These are phyloP conservation scores for Uropsilus gracilis DNA, from an alignment of 2,113 vertebrate species.

Conservation along the genomic window DNA sequence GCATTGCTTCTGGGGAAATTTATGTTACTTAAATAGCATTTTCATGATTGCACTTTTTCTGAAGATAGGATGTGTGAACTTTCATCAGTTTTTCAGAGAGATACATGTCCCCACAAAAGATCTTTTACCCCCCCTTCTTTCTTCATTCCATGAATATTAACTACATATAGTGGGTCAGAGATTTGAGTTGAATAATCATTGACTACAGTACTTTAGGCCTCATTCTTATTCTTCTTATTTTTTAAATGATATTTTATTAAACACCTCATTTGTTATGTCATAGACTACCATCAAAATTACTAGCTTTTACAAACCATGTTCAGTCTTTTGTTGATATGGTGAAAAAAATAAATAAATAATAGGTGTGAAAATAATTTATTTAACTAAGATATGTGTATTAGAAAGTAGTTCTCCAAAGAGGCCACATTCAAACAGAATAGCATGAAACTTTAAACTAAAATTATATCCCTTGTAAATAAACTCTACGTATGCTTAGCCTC, in stretches of 20 bases:
- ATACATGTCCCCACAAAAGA: accelerated
- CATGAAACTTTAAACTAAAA: slow-evolving; percentile 34
- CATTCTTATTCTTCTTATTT: neutral
- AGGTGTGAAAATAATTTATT: neutral
- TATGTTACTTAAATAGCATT: neutral
- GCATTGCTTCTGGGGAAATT: neutral
- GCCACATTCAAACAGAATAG: neutral
- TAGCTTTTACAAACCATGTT: neutral
- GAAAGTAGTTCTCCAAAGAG: slow-evolving; percentile 19
- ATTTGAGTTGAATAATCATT: neutral
- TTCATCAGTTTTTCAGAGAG: neutral
- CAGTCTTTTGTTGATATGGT: neutral
- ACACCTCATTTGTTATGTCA: neutral
- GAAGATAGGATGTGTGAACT: neutral
- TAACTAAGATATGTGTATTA: neutral
- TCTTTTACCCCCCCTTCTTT: neutral
- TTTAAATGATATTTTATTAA: neutral
- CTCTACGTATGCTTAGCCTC: neutral
- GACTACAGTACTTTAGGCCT: neutral
- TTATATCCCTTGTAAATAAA: slow-evolving; percentile 54
- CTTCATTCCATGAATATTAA: neutral
- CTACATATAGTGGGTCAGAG: neutral
- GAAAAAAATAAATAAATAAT: slow-evolving; percentile 8
- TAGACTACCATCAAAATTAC: neutral
- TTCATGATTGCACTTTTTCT: neutral